phyloP scores from a whole-genome alignment of 2,797 vertebrate species.

The Zalophus californianus region DNA sequence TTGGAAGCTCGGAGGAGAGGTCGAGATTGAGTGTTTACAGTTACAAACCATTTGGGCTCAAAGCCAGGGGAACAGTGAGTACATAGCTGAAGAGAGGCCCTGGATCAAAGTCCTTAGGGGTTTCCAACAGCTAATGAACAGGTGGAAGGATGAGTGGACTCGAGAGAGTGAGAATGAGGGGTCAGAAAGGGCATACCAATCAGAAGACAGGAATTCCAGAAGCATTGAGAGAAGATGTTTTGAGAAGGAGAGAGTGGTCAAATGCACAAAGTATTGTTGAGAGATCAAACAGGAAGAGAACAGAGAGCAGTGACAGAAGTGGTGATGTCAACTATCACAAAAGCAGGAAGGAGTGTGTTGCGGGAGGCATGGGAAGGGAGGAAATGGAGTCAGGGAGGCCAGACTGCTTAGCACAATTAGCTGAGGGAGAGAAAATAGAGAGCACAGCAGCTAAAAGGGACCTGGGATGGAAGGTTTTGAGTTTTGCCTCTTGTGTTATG shows the following conservation, averaged over 20 bases:
- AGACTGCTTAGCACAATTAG: background rate
- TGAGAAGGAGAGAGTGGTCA: background rate
- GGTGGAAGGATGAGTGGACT: background rate
- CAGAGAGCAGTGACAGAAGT: background rate
- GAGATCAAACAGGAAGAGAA: background rate
- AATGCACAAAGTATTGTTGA: background rate
- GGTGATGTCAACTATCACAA: background rate
- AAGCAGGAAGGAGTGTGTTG: background rate
- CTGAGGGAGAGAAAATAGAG: background rate
- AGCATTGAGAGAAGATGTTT: background rate
- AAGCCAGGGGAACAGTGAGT: background rate
- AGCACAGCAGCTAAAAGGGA: background rate
- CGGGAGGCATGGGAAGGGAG: background rate
- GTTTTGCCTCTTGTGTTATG: background rate
- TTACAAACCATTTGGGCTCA: background rate
- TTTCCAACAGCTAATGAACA: background rate
- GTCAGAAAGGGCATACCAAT: background rate
- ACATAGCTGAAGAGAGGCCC: background rate
- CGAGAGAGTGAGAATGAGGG: background rate
- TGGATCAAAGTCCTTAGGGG: background rate
- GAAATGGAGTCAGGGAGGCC: background rate
- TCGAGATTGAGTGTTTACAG: background rate
- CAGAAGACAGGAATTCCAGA: background rate
- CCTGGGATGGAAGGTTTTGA: background rate
- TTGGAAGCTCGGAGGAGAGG: background rate